Evolutionary conservation across 2,888 invertebrate species (phyloP), one percentile per base, ranked within the genome.

Genomic region (Tupiocoris notatus): DNA sequence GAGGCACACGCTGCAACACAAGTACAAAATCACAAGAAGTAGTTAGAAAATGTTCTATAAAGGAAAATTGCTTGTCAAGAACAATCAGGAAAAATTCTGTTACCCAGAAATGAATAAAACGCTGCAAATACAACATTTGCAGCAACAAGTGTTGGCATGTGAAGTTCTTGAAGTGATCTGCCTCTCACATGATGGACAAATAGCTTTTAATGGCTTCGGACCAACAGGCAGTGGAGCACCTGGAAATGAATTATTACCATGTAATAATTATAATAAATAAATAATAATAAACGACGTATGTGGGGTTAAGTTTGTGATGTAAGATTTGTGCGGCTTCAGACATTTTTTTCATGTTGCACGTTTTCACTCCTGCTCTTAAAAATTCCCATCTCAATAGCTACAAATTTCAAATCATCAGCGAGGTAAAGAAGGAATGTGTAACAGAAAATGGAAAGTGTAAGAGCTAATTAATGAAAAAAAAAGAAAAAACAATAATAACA

Each of bases 191-290:
- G 57, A 25, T 9, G 76, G 54, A 56, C 78, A 78, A 20, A 67
- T 73, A 1, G 78, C 76, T 67, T 78, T 76, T 12, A 78, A 61
- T 0, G 78, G 76, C 18, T 65, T 56, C 25, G 67, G 59, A 3
- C 78, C 78, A n/a, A 78, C 78, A 12, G 76, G 76, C 21, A 78
- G 67, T 1, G 39, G 71, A 59, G 58, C 63, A 57, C 57, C 74
- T 74, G 64, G 18, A 64, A 56, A 39, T 12, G 67, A 16, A 18
- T n/a, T n/a, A n/a, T n/a, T n/a, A n/a, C n/a, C n/a, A n/a, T n/a
- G n/a, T n/a, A n/a, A n/a, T n/a, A n/a, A n/a, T n/a, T n/a, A n/a
- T n/a, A n/a, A n/a, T n/a, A n/a, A n/a, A n/a, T n/a, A n/a, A n/a
- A n/a, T n/a, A n/a, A n/a, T n/a, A n/a, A n/a, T n/a, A n/a, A n/a